Percentiles rank a stretch among this genome's conserved stretches.
phyloP scores from a whole-genome alignment of 2,797 vertebrate species.

The Sebastes cheni region DNA sequence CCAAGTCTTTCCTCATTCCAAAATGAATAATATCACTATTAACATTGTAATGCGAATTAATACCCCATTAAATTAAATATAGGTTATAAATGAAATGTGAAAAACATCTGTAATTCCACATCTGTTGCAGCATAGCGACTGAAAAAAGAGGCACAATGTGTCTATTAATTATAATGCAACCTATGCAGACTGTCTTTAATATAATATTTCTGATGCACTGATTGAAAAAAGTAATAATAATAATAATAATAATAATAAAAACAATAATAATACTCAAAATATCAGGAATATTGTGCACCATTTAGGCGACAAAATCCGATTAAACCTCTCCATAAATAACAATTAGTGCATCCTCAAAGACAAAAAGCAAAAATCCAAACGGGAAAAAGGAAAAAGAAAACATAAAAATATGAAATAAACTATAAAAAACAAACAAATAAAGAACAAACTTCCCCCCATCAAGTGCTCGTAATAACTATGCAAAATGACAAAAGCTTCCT shows the following conservation, averaged over 20 bases:
- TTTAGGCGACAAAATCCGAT: not conserved
- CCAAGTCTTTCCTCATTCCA: not conserved
- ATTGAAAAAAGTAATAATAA: not conserved
- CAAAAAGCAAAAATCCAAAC: not conserved
- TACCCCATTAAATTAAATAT: not conserved
- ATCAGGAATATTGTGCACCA: not conserved
- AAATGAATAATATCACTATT: not conserved
- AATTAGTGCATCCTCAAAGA: not conserved
- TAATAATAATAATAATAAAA: not conserved
- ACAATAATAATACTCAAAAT: not conserved
- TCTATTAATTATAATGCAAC: not conserved
- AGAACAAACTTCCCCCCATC: not conserved
- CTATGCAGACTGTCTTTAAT: not conserved
- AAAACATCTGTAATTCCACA: slow-evolving; percentile 13
- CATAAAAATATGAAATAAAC: not conserved
- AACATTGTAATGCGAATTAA: not conserved
- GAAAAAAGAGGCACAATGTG: not conserved
- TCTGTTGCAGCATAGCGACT: slow-evolving; percentile 17
- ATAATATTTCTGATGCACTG: not conserved
- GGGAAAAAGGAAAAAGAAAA: not conserved
- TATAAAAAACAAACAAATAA: not conserved
- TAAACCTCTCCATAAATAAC: not conserved
- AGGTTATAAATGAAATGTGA: not conserved
- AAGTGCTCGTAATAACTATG: not conserved
- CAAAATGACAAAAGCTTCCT: slow-evolving; percentile 50